Evolutionary conservation across 1,140 invertebrate species (phyloP).

Genomic region (Scaptomyza hsui): DNA sequence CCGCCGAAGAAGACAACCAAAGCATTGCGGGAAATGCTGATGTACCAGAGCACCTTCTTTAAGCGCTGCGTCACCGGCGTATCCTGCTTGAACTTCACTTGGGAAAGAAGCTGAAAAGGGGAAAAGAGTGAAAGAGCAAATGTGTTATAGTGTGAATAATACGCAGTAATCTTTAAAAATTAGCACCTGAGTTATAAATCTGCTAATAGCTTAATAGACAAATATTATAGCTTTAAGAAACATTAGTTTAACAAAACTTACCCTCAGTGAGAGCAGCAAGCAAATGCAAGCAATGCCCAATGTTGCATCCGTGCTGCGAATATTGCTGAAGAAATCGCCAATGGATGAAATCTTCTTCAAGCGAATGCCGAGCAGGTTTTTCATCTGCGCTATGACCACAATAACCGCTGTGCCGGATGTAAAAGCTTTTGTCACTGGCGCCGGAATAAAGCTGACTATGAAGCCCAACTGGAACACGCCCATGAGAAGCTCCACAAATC

Average conservation of each 20-base stretch:
- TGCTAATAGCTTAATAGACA: no score
- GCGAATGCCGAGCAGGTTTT: constrained; percentile 91
- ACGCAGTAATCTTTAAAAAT: no score
- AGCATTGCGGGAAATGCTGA: constrained; percentile 92
- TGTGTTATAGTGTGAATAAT: no score
- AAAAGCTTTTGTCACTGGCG: constrained; percentile 96
- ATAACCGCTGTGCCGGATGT: constrained; percentile 97
- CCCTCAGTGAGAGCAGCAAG: constrained; percentile 88
- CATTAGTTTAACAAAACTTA: constrained; percentile 83
- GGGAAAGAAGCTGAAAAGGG: constrained; percentile 57
- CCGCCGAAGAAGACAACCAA: constrained; percentile 90
- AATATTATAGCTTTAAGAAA: no score
- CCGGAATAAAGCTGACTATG: constrained; percentile 96
- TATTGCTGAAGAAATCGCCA: constrained; percentile 87
- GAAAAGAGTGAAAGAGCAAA: no score
- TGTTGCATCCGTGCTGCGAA: constrained; percentile 86
- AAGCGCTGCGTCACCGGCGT: constrained; percentile 84
- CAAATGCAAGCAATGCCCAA: constrained; percentile 90
- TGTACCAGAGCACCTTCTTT: constrained; percentile 88
- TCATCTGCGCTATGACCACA: constrained; percentile 94
- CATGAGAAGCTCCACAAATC: constrained; percentile 91
- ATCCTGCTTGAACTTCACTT: constrained; percentile 79
- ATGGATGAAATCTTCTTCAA: constrained; percentile 90
- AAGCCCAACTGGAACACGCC: constrained; percentile 88
- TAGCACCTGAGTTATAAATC: no score